phyloP scores from a whole-genome alignment of 1,140 invertebrate species.

The Zaprionus davidi region DNA sequence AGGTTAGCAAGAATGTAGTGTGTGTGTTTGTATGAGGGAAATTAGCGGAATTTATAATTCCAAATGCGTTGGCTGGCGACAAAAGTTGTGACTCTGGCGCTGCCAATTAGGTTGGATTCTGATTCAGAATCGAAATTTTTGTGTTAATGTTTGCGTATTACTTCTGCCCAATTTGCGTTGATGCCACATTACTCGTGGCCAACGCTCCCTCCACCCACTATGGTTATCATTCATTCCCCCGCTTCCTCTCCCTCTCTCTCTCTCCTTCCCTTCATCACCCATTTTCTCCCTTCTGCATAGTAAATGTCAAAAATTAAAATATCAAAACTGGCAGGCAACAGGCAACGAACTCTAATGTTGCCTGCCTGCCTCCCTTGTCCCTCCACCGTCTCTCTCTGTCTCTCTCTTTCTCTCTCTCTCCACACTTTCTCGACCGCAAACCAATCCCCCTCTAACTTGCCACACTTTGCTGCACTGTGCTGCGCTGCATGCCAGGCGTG shows the following conservation, averaged over 20 bases:
- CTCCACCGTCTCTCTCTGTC: neutral
- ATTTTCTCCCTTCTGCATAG: neutral
- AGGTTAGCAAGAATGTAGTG: neutral
- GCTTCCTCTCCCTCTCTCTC: neutral
- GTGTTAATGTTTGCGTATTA: constrained; percentile 75
- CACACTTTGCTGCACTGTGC: neutral
- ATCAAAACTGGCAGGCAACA: constrained; percentile 68
- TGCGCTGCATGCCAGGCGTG: constrained; percentile 50
- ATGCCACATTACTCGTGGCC: constrained; percentile 5
- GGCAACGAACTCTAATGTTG: constrained; percentile 28
- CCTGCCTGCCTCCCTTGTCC: neutral
- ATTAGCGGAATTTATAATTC: constrained; percentile 47
- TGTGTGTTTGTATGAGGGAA: neutral
- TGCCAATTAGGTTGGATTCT: constrained; percentile 68
- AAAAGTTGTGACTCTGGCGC: constrained; percentile 57
- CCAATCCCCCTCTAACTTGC: neutral
- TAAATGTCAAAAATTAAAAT: constrained; percentile 79
- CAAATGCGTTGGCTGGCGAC: constrained; percentile 19
- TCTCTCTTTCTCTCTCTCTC: neutral
- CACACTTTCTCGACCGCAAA: neutral
- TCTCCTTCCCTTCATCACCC: neutral
- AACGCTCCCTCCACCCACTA: neutral
- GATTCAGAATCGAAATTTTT: constrained; percentile 33
- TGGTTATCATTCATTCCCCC: neutral
- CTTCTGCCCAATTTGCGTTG: constrained; percentile 74